Evolutionary conservation across 2,888 invertebrate species (phyloP), one percentile per base, ranked within the genome.

Genomic region (Spisula solida): DNA sequence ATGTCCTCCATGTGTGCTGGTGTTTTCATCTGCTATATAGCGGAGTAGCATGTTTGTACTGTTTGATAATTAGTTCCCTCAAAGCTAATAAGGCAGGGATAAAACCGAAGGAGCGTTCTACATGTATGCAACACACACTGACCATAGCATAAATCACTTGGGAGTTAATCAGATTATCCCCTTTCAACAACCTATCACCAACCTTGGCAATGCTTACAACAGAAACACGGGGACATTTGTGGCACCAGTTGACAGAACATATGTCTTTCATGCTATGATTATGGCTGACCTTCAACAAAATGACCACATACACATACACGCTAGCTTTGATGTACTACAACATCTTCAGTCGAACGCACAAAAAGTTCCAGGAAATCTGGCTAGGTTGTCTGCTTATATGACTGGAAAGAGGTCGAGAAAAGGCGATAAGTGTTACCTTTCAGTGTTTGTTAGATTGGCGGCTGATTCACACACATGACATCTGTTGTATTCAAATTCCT

Each of bases 401-500:
- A 41, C 41, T 5, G 41, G 41, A 41, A 41, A 41, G 41, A 8
- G 41, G 41, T 41, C 41, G 41, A 41, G 8, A 41, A 41, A 41
- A 41, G 41, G 41, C 8, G 41, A 41, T 41, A 41, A 41, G 41
- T 41, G 41, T 41, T 41, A 41, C 41, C 41, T 41, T 41, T 41
- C 41, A 41, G 8, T 41, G 41, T 66, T 25, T 66, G 25, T 25
- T 25, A 5, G 2, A 25, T 66, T 66, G 12, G 1, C 51, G 60
- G 51, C 0, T 41, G 41, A 41, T 18, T 47, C 20, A 60, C 82
- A 90, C 0, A 88, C n/a, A 10, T 83, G 2, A n/a, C 88, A 90
- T 55, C 80, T 84, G 1, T 86, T 56, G 55, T 90, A 88, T 18
- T 31, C 82, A 14, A 41, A 31, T 0, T 55, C n/a, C 0, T 90